A percentile compares a stretch with the other conserved stretches of the same genome.
Conservation (phyloP, 2,113 vertebrate species). For the Corydoras maculifer region DNA sequence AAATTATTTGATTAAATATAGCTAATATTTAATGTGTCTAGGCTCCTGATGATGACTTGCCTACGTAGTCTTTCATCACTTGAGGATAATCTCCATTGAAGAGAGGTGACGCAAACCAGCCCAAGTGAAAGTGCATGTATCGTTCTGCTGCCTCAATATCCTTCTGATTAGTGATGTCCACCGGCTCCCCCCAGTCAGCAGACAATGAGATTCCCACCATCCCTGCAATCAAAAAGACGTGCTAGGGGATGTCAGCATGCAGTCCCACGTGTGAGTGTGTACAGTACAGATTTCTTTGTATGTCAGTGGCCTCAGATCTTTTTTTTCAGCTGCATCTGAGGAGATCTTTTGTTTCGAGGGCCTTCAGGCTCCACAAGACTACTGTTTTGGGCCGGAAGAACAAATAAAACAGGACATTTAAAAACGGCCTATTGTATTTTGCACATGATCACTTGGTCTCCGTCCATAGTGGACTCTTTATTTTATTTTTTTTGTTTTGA, state of each 20-base stretch:
- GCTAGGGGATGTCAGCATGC: too few species aligned
- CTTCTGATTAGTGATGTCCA: conserved; percentile 70
- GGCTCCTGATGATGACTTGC: conserved; percentile 52
- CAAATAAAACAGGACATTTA: too few species aligned
- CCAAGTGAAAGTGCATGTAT: conserved; percentile 83
- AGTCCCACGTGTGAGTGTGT: too few species aligned
- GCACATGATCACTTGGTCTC: too few species aligned
- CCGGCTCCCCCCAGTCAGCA: conserved; percentile 80
- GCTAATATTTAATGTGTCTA: background rate
- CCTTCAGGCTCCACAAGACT: too few species aligned
- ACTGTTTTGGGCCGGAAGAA: too few species aligned
- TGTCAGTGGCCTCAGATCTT: background rate
- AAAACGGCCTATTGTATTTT: too few species aligned
- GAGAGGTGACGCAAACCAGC: conserved; percentile 86
- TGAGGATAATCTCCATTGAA: conserved; percentile 86
- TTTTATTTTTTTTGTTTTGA: too few species aligned
- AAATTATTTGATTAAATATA: too few species aligned
- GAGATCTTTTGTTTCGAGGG: too few species aligned
- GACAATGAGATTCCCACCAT: conserved; percentile 82
- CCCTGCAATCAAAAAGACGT: conserved; percentile 56
- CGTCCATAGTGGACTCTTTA: too few species aligned
- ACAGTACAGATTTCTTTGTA: background rate
- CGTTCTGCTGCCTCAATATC: conserved; percentile 80
- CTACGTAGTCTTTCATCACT: conserved; percentile 82
- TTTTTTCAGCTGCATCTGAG: background rate